Evolutionary conservation across 2,113 vertebrate genomes (phyloP).

Genomic region (Salvator merianae): DNA sequence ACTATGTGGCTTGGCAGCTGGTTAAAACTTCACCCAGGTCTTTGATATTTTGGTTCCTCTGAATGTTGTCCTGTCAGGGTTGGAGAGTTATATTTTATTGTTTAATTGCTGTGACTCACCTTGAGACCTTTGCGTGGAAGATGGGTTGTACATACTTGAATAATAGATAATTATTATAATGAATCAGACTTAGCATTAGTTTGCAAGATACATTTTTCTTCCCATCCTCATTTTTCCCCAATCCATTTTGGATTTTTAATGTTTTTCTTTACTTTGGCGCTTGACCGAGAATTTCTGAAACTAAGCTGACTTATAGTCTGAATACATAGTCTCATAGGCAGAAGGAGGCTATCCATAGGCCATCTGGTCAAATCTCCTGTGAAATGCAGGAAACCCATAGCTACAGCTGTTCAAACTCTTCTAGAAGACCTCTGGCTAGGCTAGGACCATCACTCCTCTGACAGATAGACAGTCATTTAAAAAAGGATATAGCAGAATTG

Average conservation of each 20-base stretch:
- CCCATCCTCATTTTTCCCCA: neutral
- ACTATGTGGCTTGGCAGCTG: too few relatives aligned
- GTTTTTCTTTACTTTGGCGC: neutral
- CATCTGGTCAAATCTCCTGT: neutral
- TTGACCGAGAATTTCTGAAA: neutral
- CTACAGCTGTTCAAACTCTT: neutral
- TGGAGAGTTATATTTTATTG: too few relatives aligned
- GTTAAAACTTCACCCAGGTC: too few relatives aligned
- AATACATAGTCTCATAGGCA: neutral
- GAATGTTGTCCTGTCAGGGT: too few relatives aligned
- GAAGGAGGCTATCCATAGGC: neutral
- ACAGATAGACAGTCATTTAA: too few relatives aligned
- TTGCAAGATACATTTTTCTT: neutral
- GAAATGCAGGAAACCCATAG: neutral
- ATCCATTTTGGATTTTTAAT: neutral
- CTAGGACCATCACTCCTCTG: neutral
- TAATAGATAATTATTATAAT: neutral
- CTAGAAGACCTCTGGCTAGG: neutral
- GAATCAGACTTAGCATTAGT: neutral
- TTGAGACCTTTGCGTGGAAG: too few relatives aligned
- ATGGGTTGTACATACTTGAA: too few relatives aligned
- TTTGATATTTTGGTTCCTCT: too few relatives aligned
- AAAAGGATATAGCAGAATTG: too few relatives aligned
- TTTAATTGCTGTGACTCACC: too few relatives aligned
- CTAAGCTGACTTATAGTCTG: too few relatives aligned